Evolutionary conservation across 2,888 invertebrate genomes (phyloP), one percentile per base, ranked within the genome.

Genomic region (Acrobasis repandana): DNA sequence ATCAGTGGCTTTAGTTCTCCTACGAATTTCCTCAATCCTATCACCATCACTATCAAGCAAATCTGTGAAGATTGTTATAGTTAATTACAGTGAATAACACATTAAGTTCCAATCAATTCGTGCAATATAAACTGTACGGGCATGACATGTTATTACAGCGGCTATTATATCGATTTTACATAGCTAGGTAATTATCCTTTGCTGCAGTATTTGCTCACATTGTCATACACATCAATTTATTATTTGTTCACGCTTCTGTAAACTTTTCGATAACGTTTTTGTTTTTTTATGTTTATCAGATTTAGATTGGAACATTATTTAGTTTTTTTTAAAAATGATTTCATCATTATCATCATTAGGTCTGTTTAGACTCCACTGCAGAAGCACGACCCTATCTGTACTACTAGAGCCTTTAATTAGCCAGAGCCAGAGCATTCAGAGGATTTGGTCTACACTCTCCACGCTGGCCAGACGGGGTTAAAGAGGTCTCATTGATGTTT

Each of bases 151-250:
- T 18, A 48, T 58, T 18, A 56, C 52, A 28, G 49, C 15, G 49
- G 33, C 18, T 10, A 11, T 28, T 58, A 48, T 48, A 58, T 58
- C 48, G 47, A 51, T 60, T 52, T 47, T 47, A 34, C 16, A 14
- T 34, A 52, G 46, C 20, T 34, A 52, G 47, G 47, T 14, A 33
- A 48, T 28, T 15, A 48, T 36, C 11, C 0, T 49, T 48, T 34
- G 47, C 57, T 48, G 57, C 47, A 56, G 49, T 51, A 43, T 43
- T 59, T 36, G 56, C 59, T 36, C 52, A 52, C 36, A 36, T 52
- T 18, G 51, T 51, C 51, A 51, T 34, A 51, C 33, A 33, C 20
- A 20, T 50, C 20, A 50, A 50, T 20, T n/a, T 33, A 43, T 43
- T 43, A 43, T 43, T 43, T 43, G n/a, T n/a, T 14, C 43, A 43